A percentile compares a stretch with the other conserved stretches of the same genome.
phyloP scores from a whole-genome alignment of 1,140 invertebrate genomes.

The Andrena cerasifolii region DNA sequence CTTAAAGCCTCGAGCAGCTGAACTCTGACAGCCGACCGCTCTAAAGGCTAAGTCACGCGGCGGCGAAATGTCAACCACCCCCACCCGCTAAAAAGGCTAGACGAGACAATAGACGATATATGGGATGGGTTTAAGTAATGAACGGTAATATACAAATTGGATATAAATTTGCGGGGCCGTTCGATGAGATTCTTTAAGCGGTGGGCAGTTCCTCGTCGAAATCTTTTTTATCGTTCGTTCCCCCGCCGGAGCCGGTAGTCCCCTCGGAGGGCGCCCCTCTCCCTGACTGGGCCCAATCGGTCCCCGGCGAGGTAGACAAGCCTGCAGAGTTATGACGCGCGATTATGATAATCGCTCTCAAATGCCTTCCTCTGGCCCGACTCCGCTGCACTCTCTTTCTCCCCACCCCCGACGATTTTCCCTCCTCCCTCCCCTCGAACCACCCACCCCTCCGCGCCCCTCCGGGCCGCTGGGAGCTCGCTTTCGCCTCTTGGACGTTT shows the following conservation, averaged over 20 bases:
- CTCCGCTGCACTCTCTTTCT: slow-evolving; percentile 49
- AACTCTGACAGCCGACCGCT: too few species aligned
- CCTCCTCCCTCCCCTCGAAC: slow-evolving; percentile 8
- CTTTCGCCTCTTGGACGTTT: slow-evolving; percentile 40
- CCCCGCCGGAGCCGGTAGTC: slow-evolving; percentile 53
- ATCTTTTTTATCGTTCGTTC: slow-evolving; percentile 53
- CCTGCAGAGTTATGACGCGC: slow-evolving; percentile 80
- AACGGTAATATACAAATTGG: slow-evolving; percentile 71
- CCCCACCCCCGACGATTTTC: slow-evolving; percentile 25
- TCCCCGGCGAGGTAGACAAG: slow-evolving; percentile 72
- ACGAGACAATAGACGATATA: slow-evolving; percentile 58
- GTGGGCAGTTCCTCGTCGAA: slow-evolving; percentile 62
- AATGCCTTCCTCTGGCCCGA: slow-evolving; percentile 65
- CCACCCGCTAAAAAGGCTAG: slow-evolving; percentile 35
- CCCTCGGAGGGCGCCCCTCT: slow-evolving; percentile 49
- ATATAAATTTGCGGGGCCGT: slow-evolving; percentile 70
- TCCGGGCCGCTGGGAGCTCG: background rate
- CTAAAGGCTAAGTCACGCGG: background rate
- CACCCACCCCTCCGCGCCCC: slow-evolving; percentile 11
- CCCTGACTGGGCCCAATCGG: slow-evolving; percentile 67
- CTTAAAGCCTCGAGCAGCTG: too few species aligned
- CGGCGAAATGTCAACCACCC: slow-evolving; percentile 4
- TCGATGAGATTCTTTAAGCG: slow-evolving; percentile 71
- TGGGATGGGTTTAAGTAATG: slow-evolving; percentile 66
- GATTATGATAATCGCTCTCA: slow-evolving; percentile 81